These are phyloP conservation scores for Leucopsar rothschildi DNA, from an alignment of 2,113 vertebrate genomes.

Conservation along the genomic window DNA sequence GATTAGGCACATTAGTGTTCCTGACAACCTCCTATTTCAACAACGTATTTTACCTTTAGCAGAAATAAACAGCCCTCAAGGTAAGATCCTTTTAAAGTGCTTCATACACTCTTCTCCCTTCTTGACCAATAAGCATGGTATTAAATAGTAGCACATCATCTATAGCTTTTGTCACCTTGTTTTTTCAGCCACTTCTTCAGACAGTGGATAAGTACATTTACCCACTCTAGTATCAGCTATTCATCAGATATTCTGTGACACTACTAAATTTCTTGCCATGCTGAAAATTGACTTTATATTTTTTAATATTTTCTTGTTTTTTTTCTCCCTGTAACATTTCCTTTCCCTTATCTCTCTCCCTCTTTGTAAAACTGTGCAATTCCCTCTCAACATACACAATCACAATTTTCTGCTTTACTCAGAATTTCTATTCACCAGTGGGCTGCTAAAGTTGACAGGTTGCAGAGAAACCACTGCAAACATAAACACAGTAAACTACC, in stretches of 20 bases:
- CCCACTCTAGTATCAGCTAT: not conserved
- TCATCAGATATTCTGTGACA: not conserved
- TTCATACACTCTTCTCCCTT: not conserved
- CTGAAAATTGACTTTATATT: not conserved
- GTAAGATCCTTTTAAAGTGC: not conserved
- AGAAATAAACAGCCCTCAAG: not conserved
- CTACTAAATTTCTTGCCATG: not conserved
- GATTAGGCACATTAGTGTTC: not conserved
- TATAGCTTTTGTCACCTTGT: not conserved
- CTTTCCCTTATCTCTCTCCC: not conserved
- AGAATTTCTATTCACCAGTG: not conserved
- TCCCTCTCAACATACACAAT: not conserved
- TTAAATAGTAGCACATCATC: not conserved
- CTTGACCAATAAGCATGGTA: not conserved
- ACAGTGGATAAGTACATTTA: conserved; percentile 1
- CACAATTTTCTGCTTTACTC: not conserved
- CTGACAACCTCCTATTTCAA: not conserved
- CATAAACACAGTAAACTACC: not conserved
- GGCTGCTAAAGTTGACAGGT: not conserved
- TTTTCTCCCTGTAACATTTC: not conserved
- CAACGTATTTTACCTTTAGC: not conserved
- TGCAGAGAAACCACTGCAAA: not conserved
- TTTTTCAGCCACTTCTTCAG: conserved; percentile 25
- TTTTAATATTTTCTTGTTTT: not conserved
- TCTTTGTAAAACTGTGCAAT: not conserved